Evolutionary conservation across 2,797 vertebrate genomes (phyloP).

Genomic region (Tauraco hartlaubi): DNA sequence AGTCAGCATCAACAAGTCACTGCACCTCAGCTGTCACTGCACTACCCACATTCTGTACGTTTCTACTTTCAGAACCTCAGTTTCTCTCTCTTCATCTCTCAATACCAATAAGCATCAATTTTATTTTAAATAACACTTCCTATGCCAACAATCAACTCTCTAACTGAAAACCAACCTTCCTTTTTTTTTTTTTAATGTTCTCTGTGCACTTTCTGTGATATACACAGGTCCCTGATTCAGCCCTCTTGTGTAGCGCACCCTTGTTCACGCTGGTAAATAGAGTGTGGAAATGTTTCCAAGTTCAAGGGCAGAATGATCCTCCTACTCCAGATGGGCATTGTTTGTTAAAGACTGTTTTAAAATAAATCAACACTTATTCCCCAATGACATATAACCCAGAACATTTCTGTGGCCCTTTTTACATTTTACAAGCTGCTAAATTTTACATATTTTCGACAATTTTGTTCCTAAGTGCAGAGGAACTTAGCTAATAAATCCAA

Average conservation of each 20-base stretch:
- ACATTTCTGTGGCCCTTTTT: neutral
- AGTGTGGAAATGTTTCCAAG: neutral
- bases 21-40: neutral
- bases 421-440: neutral
- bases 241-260: neutral
- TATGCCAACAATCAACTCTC: neutral
- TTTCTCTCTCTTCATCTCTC: neutral
- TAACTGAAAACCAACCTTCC: neutral
- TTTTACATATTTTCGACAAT: neutral
- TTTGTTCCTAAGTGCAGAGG: neutral
- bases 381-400: neutral
- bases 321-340: neutral
- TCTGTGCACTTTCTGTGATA: neutral
- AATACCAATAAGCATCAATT: neutral
- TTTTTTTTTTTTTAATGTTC: neutral
- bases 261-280: neutral
- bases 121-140: neutral
- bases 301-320: neutral
- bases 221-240: neutral
- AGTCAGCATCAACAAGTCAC: neutral
- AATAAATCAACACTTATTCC: neutral
- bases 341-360: neutral
- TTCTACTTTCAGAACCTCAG: neutral
- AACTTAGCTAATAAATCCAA: neutral
- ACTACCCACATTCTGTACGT: neutral